These are phyloP conservation scores for Pristiophorus japonicus DNA, from an alignment of 2,113 vertebrate species.

Conservation along the genomic window DNA sequence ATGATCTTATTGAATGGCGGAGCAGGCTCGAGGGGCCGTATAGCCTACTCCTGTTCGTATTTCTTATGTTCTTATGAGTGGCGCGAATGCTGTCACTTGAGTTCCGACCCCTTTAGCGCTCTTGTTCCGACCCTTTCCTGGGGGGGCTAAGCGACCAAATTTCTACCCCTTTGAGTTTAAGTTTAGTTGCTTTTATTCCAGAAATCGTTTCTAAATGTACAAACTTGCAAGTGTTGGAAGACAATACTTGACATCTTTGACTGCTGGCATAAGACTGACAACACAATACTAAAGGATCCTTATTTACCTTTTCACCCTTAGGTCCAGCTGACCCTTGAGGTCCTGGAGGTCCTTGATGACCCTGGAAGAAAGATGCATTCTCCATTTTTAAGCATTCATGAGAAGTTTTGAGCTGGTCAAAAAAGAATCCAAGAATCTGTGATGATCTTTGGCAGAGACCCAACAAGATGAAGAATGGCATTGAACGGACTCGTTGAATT, in stretches of 20 bases:
- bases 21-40: no score
- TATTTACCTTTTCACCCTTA: conserved; percentile 91
- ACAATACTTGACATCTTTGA: neutral
- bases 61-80: no score
- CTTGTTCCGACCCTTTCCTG: no score
- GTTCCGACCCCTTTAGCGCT: no score
- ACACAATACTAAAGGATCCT: neutral
- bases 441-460: neutral
- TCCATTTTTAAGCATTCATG: neutral
- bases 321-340: conserved; percentile 72
- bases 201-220: neutral
- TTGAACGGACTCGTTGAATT: neutral
- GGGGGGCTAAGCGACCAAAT: no score
- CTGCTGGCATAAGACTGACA: no score
- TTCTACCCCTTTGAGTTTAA: neutral
- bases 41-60: no score
- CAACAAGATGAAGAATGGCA: neutral
- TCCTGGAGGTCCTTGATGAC: conserved; percentile 74
- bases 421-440: neutral
- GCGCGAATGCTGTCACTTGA: no score
- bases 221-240: neutral
- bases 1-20: no score
- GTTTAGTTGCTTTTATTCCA: neutral
- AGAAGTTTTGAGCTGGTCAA: neutral
- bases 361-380: conserved; percentile 57